Evolutionary conservation across 2,113 vertebrate genomes (phyloP).

Genomic region (Aptenodytes patagonicus): DNA sequence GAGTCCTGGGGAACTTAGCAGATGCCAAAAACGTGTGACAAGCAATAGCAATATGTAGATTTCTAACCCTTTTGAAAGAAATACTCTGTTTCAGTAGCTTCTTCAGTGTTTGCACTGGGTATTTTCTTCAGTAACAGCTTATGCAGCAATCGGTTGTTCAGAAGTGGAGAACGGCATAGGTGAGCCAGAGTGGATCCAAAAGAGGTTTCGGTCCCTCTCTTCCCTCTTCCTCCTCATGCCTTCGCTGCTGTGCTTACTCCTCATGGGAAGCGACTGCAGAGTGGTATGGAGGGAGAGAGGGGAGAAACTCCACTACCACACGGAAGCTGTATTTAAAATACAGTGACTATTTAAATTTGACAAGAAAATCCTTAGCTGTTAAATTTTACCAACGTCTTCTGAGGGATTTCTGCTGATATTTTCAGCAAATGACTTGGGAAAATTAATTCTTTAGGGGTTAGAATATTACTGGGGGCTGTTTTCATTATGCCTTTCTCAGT

Average conservation of each 20-base stretch:
- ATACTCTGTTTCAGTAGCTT: background rate
- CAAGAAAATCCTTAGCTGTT: background rate
- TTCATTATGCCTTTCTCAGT: background rate
- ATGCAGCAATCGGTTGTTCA: background rate
- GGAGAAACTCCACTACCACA: background rate
- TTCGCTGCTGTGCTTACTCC: rapidly evolving
- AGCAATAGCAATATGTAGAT: rapidly evolving
- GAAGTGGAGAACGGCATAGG: background rate
- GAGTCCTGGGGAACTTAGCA: background rate
- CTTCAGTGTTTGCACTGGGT: background rate
- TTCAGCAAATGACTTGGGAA: background rate
- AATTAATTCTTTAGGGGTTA: background rate
- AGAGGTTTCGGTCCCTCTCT: background rate
- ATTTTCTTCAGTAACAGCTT: background rate
- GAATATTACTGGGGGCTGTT: background rate
- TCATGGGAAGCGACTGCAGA: background rate
- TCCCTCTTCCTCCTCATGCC: background rate
- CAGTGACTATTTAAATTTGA: background rate
- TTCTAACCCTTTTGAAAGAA: background rate
- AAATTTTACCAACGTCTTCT: background rate
- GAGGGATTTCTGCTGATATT: background rate
- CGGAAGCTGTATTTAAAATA: background rate
- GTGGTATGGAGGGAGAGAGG: background rate
- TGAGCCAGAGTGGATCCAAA: background rate
- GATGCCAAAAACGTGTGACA: background rate